Conservation (phyloP, 2,888 invertebrate species). For the Escarpia spicata region DNA sequence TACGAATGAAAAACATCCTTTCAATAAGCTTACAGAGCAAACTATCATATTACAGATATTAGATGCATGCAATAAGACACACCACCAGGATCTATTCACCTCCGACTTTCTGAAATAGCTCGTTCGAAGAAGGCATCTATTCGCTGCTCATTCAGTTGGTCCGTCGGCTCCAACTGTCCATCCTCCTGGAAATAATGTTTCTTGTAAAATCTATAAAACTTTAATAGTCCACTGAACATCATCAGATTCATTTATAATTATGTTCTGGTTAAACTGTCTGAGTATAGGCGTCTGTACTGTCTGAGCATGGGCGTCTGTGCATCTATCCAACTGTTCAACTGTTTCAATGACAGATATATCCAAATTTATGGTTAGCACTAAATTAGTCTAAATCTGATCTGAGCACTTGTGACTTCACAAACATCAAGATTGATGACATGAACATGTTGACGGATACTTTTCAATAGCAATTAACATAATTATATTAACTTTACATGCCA, state of each 20-base stretch:
- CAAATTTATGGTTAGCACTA: too few relatives aligned
- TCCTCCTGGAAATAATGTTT: conserved; percentile 1
- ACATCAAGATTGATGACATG: too few relatives aligned
- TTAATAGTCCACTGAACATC: neutral
- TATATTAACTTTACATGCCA: too few relatives aligned
- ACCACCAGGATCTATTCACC: neutral
- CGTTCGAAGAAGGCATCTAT: neutral
- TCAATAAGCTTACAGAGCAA: too few relatives aligned
- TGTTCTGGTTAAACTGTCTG: neutral
- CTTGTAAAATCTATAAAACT: neutral
- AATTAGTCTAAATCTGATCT: too few relatives aligned
- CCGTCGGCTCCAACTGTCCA: neutral
- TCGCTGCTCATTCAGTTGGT: neutral
- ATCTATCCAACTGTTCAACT: neutral
- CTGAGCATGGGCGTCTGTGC: too few relatives aligned
- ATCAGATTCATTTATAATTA: neutral
- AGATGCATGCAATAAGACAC: neutral
- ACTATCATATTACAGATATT: neutral
- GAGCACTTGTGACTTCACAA: too few relatives aligned
- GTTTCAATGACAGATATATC: too few relatives aligned
- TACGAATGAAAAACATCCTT: too few relatives aligned
- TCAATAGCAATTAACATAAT: too few relatives aligned
- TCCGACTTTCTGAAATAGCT: neutral
- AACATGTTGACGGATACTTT: too few relatives aligned
- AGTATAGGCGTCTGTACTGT: neutral